Percentiles rank a stretch among this genome's conserved stretches.
phyloP scores from a whole-genome alignment of 2,797 vertebrate genomes.

The Epinephelus malabaricus region DNA sequence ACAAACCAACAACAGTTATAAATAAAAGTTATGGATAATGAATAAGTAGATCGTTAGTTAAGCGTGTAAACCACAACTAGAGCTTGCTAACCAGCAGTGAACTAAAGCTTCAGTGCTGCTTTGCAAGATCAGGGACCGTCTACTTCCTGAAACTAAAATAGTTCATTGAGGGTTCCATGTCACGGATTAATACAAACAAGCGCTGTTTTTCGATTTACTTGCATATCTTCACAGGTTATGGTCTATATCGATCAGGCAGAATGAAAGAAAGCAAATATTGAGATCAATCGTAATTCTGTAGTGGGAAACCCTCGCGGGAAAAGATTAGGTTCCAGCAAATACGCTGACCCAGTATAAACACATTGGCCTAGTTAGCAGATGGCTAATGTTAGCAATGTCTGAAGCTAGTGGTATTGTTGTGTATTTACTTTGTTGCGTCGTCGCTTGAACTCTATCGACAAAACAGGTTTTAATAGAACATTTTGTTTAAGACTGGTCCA shows the following conservation, averaged over 20 bases:
- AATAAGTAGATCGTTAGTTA: not conserved
- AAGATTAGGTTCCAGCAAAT: constrained; percentile 62
- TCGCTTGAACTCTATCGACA: not conserved
- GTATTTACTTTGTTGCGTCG: not conserved
- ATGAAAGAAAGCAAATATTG: not conserved
- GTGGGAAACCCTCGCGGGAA: constrained; percentile 14
- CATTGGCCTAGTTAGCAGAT: constrained; percentile 75
- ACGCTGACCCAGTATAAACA: constrained; percentile 59
- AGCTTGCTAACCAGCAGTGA: constrained; percentile 30
- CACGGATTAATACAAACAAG: not conserved
- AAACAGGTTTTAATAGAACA: accelerated
- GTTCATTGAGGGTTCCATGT: constrained; percentile 28
- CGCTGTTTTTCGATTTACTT: not conserved
- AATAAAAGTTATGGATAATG: not conserved
- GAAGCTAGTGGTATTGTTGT: accelerated
- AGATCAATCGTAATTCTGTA: not conserved
- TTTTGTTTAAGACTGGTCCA: accelerated
- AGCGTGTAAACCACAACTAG: constrained; percentile 13
- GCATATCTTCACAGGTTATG: accelerated
- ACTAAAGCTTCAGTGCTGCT: constrained; percentile 50
- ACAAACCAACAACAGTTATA: not conserved
- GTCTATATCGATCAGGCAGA: accelerated
- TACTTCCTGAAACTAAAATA: constrained; percentile 73
- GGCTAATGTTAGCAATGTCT: constrained; percentile 22
- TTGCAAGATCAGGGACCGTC: constrained; percentile 62